Evolutionary conservation across 2,888 invertebrate species (phyloP), one percentile per base, ranked within the genome.

Genomic region (Dicranocentrus wangi): DNA sequence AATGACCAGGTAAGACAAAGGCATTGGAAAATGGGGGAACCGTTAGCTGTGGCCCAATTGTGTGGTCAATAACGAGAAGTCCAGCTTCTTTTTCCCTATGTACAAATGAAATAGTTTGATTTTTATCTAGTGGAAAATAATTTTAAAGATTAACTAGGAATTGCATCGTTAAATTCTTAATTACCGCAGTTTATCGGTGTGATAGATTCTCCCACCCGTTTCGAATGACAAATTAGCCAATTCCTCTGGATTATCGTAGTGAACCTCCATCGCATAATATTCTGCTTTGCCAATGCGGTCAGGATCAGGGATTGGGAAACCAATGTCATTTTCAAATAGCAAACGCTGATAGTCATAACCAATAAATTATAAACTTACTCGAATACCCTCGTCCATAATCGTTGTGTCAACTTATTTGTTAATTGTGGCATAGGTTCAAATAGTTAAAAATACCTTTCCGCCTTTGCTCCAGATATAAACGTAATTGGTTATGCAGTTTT

Each of bases 1-100:
- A 96, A 76, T 95, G 94, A 2, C 95, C 95, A 0, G 93, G 93
- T 19, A 94, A 94, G 32, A 93, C 92, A 89, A 94, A 96, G 70
- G 92, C 91, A 55, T 91, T 90, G 88, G 94, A 94, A 71, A 92
- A 91, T 0, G 96, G 96, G 1, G 96, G 96, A 25, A 97, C 92
- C 58, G 95, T 91, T 88, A 95, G 94, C 3, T 94, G 90, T 0
- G 94, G 93, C 1, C 94, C 93, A 0, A 95, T 92, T 0, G 93
- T 93, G 1, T 94, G 92, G 0, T 95, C 95, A 0, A 94, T 92
- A 8, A 93, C 93, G 78, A 96, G 90, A 27, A 96, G 91, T 0
- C 95, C 96, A 0, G 93, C 95, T 87, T 97, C 96, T 87, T 94
- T 92, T 13, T 91, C 89, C 27, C 84, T 82, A 27, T 15, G n/a